Base-by-base conservation (phyloP, 2,113 vertebrate species). In the Nothocercus nigrocapillus region DNA sequence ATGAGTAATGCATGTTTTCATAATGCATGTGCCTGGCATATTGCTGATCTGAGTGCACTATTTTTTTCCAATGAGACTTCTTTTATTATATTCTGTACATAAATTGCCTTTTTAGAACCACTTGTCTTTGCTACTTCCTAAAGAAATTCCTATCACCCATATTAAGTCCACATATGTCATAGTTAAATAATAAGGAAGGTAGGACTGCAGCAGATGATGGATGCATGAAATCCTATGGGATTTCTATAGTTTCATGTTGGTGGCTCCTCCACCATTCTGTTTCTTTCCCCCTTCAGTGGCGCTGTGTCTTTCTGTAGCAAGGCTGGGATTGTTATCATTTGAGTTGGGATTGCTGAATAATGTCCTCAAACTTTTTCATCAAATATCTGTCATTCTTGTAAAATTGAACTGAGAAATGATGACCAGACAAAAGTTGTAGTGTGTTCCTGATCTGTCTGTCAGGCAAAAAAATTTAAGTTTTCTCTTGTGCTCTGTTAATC, bases 241-340 rank as follows among this genome's bases (percentile, higher is more conserved):
- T 24, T 73, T 73, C 32, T 68, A 36, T 7, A 61, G 7, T 7
- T 76, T 13, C 13, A 19, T 27, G 53, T 22, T 4, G 2, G 7
- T 12, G 11, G 16, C n/a, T n/a, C n/a, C n/a, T n/a, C 16, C 47
- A 28, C 3, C 38, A 16, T 0, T 1, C 11, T 11, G 27, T n/a
- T 49, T 70, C 8, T n/a, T 40, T 13, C 11, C 12, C 3, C 8
- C 49, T 24, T 21, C 14, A 63, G 51, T 45, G 49, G 13, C 20
- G 0, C 13, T 0, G 0, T 73, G 27, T 20, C 11, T 54, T 78
- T 62, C 30, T 75, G 2, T 22, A 15, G n/a, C 17, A 36, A 40
- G 13, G 2, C 8, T n/a, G 20, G 7, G 24, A 2, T 61, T 77
- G 28, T 32, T 42, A 2, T 6, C 12, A 28, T 49, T 47, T 67